Percentiles rank a stretch among this genome's conserved stretches.
Conservation (phyloP, 2,888 invertebrate species). For the Mechanitis mazaeus region DNA sequence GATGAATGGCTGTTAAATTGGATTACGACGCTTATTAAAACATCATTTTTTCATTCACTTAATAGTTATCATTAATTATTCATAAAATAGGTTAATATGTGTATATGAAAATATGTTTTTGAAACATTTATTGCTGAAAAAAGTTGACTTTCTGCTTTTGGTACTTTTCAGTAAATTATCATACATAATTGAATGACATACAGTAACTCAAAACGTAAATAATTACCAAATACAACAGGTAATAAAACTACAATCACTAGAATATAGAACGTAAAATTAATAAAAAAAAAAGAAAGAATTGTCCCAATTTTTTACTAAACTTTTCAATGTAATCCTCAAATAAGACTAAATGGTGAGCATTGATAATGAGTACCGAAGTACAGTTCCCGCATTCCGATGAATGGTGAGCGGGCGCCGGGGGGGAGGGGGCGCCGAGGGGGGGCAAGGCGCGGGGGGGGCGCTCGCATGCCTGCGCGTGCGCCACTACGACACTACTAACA, state of each 20-base stretch:
- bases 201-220: no score
- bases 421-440: slow-evolving; percentile 30
- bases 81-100: no score
- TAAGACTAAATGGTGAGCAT: slow-evolving; percentile 50
- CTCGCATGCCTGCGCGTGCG: slow-evolving; percentile 68
- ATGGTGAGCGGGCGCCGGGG: slow-evolving; percentile 45
- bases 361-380: slow-evolving; percentile 60
- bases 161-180: no score
- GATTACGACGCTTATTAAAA: background rate
- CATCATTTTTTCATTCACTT: no score
- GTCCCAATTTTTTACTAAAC: slow-evolving; percentile 12
- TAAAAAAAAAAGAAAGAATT: slow-evolving; percentile 2
- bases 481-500: slow-evolving; percentile 47
- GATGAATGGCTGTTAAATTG: slow-evolving; percentile 10
- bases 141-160: no score
- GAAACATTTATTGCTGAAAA: no score
- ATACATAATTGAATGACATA: no score
- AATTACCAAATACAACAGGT: no score
- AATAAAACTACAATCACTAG: background rate
- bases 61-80: no score
- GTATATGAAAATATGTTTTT: no score
- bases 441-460: slow-evolving; percentile 34
- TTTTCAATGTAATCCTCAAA: slow-evolving; percentile 34
- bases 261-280: background rate
- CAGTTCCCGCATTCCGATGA: slow-evolving; percentile 66